Base-by-base conservation (phyloP, 2,888 invertebrate species). In the Pteria penguin region DNA sequence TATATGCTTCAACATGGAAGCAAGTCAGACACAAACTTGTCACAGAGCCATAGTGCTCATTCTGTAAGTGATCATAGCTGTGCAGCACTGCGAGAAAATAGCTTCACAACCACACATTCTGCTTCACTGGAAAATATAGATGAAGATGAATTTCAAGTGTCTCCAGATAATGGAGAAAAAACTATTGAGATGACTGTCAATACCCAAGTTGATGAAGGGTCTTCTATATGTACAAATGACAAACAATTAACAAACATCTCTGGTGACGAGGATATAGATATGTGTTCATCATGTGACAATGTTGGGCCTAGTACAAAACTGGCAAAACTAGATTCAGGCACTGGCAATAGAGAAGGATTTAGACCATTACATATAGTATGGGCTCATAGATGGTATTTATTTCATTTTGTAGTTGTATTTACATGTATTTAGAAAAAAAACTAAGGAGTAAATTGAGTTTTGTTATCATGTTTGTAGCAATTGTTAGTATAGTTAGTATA, bases 361-460 rank as follows among this genome's bases (percentile, higher is more conserved):
- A 45, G 45, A 18, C 83, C 80, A 36, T 57, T 95, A 60, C 94
- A 94, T 86, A 94, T 96, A 72, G 94, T 95, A 4, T 96, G 96
- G 96, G 95, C 95, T 0, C 96, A 96, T 91, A 93, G 96, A 86
- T 96, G 96, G 94, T 93, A 87, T n/a, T n/a, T n/a, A n/a, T n/a
- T n/a, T n/a, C n/a, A n/a, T n/a, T n/a, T n/a, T n/a, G n/a, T n/a
- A n/a, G n/a, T n/a, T n/a, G n/a, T n/a, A n/a, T n/a, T n/a, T n/a
- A n/a, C n/a, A n/a, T n/a, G n/a, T n/a, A n/a, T n/a, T n/a, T n/a
- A n/a, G n/a, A n/a, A n/a, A n/a, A n/a, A n/a, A n/a, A n/a, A n/a
- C n/a, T n/a, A n/a, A n/a, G n/a, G n/a, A n/a, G n/a, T n/a, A n/a
- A n/a, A n/a, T n/a, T n/a, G n/a, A n/a, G n/a, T n/a, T n/a, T n/a